Evolutionary conservation across 2,888 invertebrate genomes (phyloP), one percentile per base, ranked within the genome.

Genomic region (Drosophila paracracens): DNA sequence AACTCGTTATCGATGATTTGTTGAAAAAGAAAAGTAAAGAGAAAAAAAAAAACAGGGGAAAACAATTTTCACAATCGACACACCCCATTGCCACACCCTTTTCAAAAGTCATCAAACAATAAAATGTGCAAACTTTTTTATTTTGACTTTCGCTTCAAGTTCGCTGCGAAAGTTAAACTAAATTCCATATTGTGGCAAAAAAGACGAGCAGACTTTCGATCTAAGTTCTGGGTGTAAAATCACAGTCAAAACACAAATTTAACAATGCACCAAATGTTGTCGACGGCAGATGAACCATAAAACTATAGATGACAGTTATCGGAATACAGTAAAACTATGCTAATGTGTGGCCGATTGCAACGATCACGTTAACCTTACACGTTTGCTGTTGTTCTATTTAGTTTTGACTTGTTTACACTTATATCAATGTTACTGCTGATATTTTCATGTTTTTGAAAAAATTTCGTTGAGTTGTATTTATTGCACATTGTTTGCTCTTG

Each of bases 1-100:
- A 75, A 69, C 68, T 79, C 80, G 80, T 78, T 78, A 78, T 79
- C 65, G 71, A 78, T 79, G 78, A 75, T 75, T 78, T 78, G 76
- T 68, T 75, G 59, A 51, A 62, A 66, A 74, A 52, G 50, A 40
- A 54, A 59, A 48, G 46, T 25, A 46, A 31, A 10, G 40, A 33
- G 58, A 51, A 35, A 33, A 56, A 25, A 21, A 35, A 57, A 36
- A 62, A 43, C 64, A 56, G 59, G 69, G 61, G 75, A 79, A 74
- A 70, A 70, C 48, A 74, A 70, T 63, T 64, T 70, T 59, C 53
- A 68, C 75, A 70, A 52, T 50, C 59, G 58, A 54, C 70, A 64
- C 66, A 70, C 63, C 61, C 61, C 6, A 29, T 35, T 35, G 48
- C 54, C 62, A 33, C 59, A 38, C 51, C 63, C 35, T 48, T 57